Base-by-base conservation (phyloP, 2,113 vertebrate genomes). In the Hydrolagus affinis region DNA sequence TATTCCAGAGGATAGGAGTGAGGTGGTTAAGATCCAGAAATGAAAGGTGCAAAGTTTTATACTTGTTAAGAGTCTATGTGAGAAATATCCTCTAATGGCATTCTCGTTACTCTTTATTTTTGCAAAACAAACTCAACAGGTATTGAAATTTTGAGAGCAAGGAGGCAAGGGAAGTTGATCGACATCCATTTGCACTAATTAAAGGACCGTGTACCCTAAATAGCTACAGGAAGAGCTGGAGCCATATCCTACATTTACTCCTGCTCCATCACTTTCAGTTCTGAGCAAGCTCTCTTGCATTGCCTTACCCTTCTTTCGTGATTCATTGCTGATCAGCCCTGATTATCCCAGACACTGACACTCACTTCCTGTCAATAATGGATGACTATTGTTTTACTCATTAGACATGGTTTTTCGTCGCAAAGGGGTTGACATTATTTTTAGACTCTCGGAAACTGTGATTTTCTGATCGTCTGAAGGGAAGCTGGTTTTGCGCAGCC, bases 241-340 rank as follows among this genome's bases (percentile, higher is more conserved):
- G 11, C 32, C 72, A 19, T 17, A 74, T 21, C 15, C 19, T 30
- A 3, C 30, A 56, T 75, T 75, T 75, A 56, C 17, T 75, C 17
- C 32, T 75, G 28, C 32, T 30, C 30, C 73, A 75, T 56, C 28
- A 28, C 70, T 28, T 19, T 56, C 30, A 75, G 32, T 75, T 75
- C 19, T 75, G 89, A 89, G 71, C 74, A 70, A 87, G 85, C 88
- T 89, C 85, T 88, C 87, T 87, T 87, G 86, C 86, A 44, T 44
- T 44, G 44, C 87, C 86, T 78, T 57, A 86, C 77, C 14, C 87
- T 90, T 90, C 89, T 89, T 1, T 0, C 88, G 21, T 90, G 87
- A 85, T 86, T 92, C 87, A 92, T 92, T 88, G 91, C 91, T 93
- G 91, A 89, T 87, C 88, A 86, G 86, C 91, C 88, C 91, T 93